phyloP scores from a whole-genome alignment of 2,797 vertebrate genomes.

The Syndactyla subalaris region DNA sequence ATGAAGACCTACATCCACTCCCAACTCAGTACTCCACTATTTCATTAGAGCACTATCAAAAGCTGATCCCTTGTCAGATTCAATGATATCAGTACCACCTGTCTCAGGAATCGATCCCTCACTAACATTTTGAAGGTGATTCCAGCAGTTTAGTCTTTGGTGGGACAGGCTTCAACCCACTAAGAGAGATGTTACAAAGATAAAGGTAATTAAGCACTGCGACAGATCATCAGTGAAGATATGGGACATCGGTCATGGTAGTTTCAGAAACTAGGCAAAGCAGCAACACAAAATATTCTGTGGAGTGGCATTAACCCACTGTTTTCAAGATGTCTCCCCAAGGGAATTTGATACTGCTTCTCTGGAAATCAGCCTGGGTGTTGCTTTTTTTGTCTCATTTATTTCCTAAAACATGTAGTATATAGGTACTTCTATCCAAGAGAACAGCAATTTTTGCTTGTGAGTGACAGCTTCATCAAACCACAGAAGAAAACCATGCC shows the following conservation, averaged over 20 bases:
- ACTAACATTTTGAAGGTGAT: background rate
- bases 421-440: background rate
- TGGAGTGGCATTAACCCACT: background rate
- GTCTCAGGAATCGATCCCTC: background rate
- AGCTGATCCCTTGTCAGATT: background rate
- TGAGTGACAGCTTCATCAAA: slow-evolving; percentile 11
- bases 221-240: background rate
- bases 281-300: background rate
- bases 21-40: background rate
- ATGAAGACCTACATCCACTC: background rate
- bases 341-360: background rate
- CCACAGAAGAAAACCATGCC: background rate
- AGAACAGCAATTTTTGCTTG: background rate
- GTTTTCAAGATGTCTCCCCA: background rate
- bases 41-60: background rate
- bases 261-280: background rate
- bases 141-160: background rate
- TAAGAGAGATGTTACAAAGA: background rate
- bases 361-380: background rate
- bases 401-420: background rate
- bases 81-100: background rate
- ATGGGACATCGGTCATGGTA: background rate
- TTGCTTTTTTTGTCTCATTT: background rate
- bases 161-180: background rate
- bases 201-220: background rate